Evolutionary conservation across 2,888 invertebrate genomes (phyloP).

Genomic region (Entomobrya multifasciata): DNA sequence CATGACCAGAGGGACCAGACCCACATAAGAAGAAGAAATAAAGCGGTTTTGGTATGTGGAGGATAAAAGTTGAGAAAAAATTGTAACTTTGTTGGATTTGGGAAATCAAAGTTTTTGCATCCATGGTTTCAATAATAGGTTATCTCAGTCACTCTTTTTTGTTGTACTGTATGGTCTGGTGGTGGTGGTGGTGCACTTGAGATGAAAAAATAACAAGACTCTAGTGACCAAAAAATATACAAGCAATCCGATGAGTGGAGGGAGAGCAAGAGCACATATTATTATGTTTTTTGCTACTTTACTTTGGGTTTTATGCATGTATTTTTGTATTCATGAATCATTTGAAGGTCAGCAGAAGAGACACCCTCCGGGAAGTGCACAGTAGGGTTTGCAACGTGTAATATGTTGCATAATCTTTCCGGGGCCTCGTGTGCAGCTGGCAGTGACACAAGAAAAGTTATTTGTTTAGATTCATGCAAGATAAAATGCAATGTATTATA

Average conservation of each 20-base stretch:
- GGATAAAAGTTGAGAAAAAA: too few relatives aligned
- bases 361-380: background rate
- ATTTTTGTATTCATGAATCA: background rate
- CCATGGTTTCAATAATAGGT: too few relatives aligned
- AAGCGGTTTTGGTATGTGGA: background rate
- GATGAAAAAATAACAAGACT: background rate
- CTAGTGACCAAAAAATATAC: background rate
- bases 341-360: slow-evolving; percentile 7
- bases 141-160: background rate
- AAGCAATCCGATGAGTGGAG: background rate
- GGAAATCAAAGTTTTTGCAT: too few relatives aligned
- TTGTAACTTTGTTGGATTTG: too few relatives aligned
- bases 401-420: slow-evolving; percentile 29
- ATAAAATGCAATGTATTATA: background rate
- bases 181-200: background rate
- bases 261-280: background rate
- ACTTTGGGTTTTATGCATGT: background rate
- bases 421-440: slow-evolving; percentile 13
- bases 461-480: background rate
- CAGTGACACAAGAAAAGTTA: background rate
- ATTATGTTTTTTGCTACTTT: background rate
- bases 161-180: background rate
- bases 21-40: background rate
- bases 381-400: background rate
- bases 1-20: too few relatives aligned